A percentile compares a stretch with the other conserved stretches of the same genome.
Conservation (phyloP, 2,797 vertebrate genomes). For the Meda fulgida region DNA sequence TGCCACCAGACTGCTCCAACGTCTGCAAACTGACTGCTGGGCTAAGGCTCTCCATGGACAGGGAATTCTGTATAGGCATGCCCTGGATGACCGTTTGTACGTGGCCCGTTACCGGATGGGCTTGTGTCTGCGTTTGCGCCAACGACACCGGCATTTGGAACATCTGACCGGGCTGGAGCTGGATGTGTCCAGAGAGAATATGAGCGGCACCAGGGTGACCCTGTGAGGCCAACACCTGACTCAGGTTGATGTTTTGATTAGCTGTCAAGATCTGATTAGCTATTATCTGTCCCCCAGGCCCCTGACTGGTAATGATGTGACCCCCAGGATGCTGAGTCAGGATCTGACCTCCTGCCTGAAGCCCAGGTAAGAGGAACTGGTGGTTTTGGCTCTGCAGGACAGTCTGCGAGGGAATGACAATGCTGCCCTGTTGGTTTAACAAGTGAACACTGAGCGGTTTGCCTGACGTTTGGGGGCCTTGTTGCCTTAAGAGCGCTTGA, state of each 20-base stretch:
- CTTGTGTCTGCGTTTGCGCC: constrained; percentile 83
- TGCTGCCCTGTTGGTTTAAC: constrained; percentile 91
- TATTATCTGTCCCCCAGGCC: constrained; percentile 87
- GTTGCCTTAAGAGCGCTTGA: constrained; percentile 89
- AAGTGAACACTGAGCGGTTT: constrained; percentile 93
- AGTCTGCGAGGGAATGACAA: constrained; percentile 91
- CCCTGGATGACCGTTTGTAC: constrained; percentile 90
- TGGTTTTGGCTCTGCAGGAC: constrained; percentile 91
- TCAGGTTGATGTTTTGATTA: constrained; percentile 92
- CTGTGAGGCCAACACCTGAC: constrained; percentile 88
- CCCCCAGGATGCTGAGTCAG: constrained; percentile 83
- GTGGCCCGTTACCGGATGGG: constrained; percentile 80
- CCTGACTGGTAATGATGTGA: constrained; percentile 89
- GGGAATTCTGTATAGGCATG: constrained; percentile 84
- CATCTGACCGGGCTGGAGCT: constrained; percentile 90
- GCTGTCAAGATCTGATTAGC: constrained; percentile 88
- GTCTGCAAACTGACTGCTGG: constrained; percentile 85
- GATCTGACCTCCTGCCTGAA: constrained; percentile 89
- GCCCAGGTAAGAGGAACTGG: constrained; percentile 89
- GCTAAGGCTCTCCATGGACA: constrained; percentile 85
- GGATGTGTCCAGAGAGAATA: constrained; percentile 90
- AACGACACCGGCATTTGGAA: constrained; percentile 95
- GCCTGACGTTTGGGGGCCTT: constrained; percentile 74
- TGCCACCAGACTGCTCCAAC: constrained; percentile 73
- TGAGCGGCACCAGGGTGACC: constrained; percentile 87